Evolutionary conservation across 2,888 invertebrate species (phyloP), one percentile per base, ranked within the genome.

Genomic region (Teleogryllus oceanicus): DNA sequence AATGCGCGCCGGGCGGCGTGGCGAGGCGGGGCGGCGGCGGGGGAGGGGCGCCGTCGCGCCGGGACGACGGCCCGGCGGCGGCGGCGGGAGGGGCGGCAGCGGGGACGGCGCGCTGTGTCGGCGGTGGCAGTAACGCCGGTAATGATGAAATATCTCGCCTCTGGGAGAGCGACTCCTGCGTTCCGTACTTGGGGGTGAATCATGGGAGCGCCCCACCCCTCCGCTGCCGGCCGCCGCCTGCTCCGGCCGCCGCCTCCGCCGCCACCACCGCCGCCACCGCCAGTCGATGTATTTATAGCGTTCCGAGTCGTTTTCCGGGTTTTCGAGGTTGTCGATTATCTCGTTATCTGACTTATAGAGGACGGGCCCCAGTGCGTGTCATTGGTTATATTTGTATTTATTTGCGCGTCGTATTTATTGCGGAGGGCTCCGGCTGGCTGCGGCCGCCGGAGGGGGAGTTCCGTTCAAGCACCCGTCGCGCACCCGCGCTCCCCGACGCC

Each of bases 81-180:
- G 85, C 76, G 79, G 16, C 18, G 49, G 49, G 77, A 20, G 77
- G 49, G 77, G 13, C n/a, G 75, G 75, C n/a, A 62, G 21, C 49
- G 80, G 77, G 49, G 81, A 24, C 74, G 37, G 77, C 20, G 77
- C 13, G 51, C 18, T 20, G 74, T 24, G 62, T n/a, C 21, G 81
- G 85, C 84, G 85, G 62, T 62, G 62, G 62, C 62, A 62, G 62
- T 62, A 62, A 62, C 62, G 62, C n/a, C 83, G 83, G 85, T 88
- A 89, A 89, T 88, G 88, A 88, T 88, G 88, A 89, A 88, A 88
- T 88, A 89, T 88, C 85, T 86, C 84, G 84, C 88, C 86, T 84
- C 83, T 84, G 88, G 88, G 88, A 88, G 84, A 82, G 50, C 74
- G 18, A 13, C 62, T 18, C 13, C 62, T 13, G 62, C 62, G 13